Percentiles rank a stretch among this genome's conserved stretches.
Evolutionary conservation across 2,797 vertebrate genomes (phyloP).

Genomic region (Siniperca scherzeri): DNA sequence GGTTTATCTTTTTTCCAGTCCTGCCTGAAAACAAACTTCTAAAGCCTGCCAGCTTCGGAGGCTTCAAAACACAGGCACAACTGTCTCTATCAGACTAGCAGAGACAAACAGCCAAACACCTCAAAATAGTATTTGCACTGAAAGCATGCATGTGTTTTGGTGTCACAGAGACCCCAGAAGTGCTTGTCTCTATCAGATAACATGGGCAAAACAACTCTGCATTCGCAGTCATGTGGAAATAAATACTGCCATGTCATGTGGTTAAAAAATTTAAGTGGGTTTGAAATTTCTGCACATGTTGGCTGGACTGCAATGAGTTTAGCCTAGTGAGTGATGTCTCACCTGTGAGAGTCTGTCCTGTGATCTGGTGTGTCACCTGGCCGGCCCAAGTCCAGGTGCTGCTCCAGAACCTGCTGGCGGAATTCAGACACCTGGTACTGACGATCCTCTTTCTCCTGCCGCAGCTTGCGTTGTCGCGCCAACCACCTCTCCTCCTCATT

Average conservation of each 20-base stretch:
- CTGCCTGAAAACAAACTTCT: constrained; percentile 70
- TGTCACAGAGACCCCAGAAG: constrained; percentile 26
- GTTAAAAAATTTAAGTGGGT: neutral
- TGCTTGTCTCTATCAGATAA: constrained; percentile 39
- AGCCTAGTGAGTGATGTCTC: constrained; percentile 11
- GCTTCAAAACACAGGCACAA: constrained; percentile 60
- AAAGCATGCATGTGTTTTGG: constrained; percentile 27
- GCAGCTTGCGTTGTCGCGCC: constrained; percentile 93
- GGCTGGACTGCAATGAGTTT: neutral
- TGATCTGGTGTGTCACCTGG: constrained; percentile 86
- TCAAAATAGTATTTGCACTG: constrained; percentile 36
- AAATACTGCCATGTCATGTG: neutral
- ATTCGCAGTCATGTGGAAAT: constrained; percentile 11
- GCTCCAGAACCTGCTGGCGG: constrained; percentile 97
- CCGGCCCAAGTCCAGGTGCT: constrained; percentile 94
- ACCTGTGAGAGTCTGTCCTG: constrained; percentile 92
- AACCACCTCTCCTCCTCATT: constrained; percentile 98
- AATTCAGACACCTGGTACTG: constrained; percentile 98
- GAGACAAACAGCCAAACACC: constrained; percentile 32
- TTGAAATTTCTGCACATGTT: constrained; percentile 3
- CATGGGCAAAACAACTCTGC: neutral
- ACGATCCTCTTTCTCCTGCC: constrained; percentile 97
- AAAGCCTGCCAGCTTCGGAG: constrained; percentile 64
- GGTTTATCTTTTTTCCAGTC: constrained; percentile 59
- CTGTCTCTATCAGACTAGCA: constrained; percentile 53